These are phyloP conservation scores for Otolemur crassicaudatus DNA, from an alignment of 2,797 vertebrate genomes.

Conservation along the genomic window DNA sequence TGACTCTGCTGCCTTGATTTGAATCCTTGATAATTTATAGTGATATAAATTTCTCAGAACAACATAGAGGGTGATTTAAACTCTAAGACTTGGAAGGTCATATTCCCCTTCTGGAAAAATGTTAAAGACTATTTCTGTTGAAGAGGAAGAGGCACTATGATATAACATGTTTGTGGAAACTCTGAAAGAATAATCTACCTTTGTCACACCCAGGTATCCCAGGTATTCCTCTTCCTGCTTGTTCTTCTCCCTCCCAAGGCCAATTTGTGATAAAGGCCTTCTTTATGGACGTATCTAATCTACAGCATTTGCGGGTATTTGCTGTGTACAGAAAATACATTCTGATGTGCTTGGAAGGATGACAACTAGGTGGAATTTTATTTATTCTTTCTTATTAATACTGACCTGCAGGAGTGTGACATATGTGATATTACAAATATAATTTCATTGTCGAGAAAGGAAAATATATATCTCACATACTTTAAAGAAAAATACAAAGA, in stretches of 20 bases:
- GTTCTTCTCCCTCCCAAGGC: background rate
- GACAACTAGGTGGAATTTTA: conserved; percentile 13
- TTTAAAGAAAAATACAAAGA: conserved; percentile 50
- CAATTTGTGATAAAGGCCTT: background rate
- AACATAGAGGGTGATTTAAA: conserved; percentile 24
- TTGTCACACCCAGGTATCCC: background rate
- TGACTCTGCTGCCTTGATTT: conserved; percentile 52
- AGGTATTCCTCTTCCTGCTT: background rate
- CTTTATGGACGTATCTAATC: background rate
- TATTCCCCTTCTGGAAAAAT: conserved; percentile 52
- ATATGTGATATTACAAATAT: conserved; percentile 13
- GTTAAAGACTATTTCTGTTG: background rate
- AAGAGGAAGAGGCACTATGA: conserved; percentile 1
- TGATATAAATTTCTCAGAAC: conserved; percentile 46
- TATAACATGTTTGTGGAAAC: background rate
- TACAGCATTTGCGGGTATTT: background rate
- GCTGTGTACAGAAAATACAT: background rate
- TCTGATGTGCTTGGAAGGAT: background rate
- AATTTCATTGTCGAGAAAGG: conserved; percentile 47
- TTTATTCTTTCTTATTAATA: conserved; percentile 55
- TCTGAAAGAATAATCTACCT: background rate
- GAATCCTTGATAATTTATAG: conserved; percentile 55
- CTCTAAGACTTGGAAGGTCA: conserved; percentile 45
- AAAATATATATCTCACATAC: background rate
- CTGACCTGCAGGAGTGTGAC: conserved; percentile 14